Percentiles rank a stretch among this genome's conserved stretches.
These are phyloP conservation scores for Halcyon senegalensis DNA, from an alignment of 2,113 vertebrate species.

Conservation along the genomic window DNA sequence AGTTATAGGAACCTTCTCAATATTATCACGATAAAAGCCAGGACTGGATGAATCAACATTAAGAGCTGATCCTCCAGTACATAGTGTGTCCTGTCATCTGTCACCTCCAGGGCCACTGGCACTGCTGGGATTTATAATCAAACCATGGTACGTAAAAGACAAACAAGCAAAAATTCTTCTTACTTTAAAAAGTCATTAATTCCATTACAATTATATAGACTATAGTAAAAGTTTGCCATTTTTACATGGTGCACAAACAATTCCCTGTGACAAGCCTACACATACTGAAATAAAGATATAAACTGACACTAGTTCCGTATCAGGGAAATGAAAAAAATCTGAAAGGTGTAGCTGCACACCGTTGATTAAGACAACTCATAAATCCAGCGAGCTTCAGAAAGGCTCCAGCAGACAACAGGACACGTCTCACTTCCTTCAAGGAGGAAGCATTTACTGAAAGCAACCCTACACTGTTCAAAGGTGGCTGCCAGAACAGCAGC, in stretches of 20 bases:
- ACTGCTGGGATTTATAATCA: neutral
- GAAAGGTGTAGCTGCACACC: neutral
- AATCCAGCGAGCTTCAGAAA: conserved; percentile 12
- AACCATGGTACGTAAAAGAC: neutral
- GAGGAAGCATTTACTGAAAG: conserved; percentile 51
- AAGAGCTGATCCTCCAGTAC: neutral
- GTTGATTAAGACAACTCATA: neutral
- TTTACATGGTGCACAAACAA: neutral
- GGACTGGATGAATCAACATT: neutral
- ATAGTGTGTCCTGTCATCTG: neutral
- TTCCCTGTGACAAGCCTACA: neutral
- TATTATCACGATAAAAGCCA: neutral
- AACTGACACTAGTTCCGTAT: neutral
- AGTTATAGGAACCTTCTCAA: neutral
- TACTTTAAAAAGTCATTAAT: conserved; percentile 1
- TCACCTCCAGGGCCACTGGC: neutral
- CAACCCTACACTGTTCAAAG: conserved; percentile 47
- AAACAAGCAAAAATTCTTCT: neutral
- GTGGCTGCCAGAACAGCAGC: conserved; percentile 29
- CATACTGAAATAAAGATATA: neutral
- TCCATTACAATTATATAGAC: neutral
- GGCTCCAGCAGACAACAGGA: neutral
- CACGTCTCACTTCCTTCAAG: conserved; percentile 17
- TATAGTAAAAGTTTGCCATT: neutral
- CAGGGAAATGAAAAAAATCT: neutral